Evolutionary conservation across 2,797 vertebrate genomes (phyloP), one percentile per base, ranked within the genome.

Genomic region (Sebastolobus altivelis): DNA sequence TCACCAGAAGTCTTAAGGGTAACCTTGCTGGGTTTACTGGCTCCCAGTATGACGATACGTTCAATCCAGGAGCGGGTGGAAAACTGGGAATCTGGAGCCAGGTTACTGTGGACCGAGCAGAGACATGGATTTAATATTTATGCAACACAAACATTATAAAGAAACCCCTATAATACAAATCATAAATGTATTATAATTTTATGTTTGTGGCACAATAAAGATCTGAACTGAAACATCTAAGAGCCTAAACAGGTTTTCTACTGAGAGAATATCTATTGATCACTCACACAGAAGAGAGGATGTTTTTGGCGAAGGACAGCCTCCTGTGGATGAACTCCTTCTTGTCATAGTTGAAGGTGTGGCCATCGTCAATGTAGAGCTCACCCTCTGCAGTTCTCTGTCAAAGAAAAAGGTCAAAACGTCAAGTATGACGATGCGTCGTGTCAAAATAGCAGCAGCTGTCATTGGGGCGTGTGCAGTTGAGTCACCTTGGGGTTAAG

Each of bases 351-450:
- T 93, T 96, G 81, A 97, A 98, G 0, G 97, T 97, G 89, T 97
- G 96, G 18, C 97, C 97, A 2, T 98, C 98, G 2, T 99, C 98
- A 1, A 98, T 87, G 88, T 96, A 99, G 62, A 99, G 94, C 66
- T 98, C 96, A 11, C 98, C 98, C 69, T 96, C 92, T 1, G 98
- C 97, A 0, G 92, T 93, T 77, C 96, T 95, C 98, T 98, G 91
- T 38, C 40, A 82, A 33, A 82, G 22, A 74, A 66, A 66, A 79
- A 25, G 1, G 35, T 56, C 2, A 82, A 29, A 77, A 35, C 2
- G 11, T 65, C 29, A 59, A 72, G n/a, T 2, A 8, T 3, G 62
- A 33, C 10, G 8, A 14, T 33, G 13, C 9, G 35, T 33, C 20
- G 14, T 11, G 5, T 58, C 37, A 55, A 40, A 73, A 61, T 0